A percentile compares a stretch with the other conserved stretches of the same genome.
Evolutionary conservation across 2,797 vertebrate species (phyloP).

Genomic region (Megaceryle alcyon): DNA sequence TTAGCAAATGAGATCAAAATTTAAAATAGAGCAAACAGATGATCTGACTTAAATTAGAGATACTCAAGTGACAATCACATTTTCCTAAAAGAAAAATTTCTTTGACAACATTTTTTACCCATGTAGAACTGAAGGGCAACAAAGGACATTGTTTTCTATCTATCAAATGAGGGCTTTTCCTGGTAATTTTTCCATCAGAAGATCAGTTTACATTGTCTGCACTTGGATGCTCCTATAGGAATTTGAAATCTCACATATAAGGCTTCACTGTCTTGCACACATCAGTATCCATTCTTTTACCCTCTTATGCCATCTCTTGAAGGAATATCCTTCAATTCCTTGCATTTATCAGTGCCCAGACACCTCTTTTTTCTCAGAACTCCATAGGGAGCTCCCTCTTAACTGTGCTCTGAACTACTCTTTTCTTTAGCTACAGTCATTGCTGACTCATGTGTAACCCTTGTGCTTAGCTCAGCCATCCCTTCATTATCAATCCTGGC

Average conservation of each 20-base stretch:
- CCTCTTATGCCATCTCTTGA: background rate
- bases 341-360: background rate
- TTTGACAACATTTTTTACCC: background rate
- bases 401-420: background rate
- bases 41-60: background rate
- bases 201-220: background rate
- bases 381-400: background rate
- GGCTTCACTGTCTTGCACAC: background rate
- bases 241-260: background rate
- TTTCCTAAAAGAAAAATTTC: background rate
- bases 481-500: constrained; percentile 23
- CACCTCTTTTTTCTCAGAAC: background rate
- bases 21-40: background rate
- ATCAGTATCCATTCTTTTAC: background rate
- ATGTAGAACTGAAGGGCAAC: background rate
- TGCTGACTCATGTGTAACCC: constrained; percentile 22
- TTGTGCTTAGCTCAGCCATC: constrained; percentile 49
- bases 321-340: background rate
- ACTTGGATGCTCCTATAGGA: background rate
- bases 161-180: background rate
- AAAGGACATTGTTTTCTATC: background rate
- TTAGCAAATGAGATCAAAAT: constrained; percentile 11
- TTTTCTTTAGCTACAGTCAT: background rate
- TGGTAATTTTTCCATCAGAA: background rate
- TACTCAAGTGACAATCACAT: background rate